phyloP scores from a whole-genome alignment of 2,113 vertebrate genomes.

The Microcebus murinus region DNA sequence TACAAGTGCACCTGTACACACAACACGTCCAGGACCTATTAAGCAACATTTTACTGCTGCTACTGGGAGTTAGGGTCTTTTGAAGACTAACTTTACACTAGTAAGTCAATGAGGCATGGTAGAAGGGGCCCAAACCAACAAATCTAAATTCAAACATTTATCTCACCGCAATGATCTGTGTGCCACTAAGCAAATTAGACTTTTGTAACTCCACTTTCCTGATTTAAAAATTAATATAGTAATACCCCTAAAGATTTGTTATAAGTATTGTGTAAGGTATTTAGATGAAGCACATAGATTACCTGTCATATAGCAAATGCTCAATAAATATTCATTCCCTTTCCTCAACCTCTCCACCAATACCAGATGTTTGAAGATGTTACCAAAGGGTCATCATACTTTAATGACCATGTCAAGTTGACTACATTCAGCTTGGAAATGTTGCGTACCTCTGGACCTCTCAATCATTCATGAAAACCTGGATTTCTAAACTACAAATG shows the following conservation, averaged over 20 bases:
- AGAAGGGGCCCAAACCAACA: neutral
- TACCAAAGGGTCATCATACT: neutral
- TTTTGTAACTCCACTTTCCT: neutral
- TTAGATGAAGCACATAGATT: neutral
- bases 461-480: neutral
- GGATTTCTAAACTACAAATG: neutral
- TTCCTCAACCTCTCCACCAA: neutral
- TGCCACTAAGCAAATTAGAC: neutral
- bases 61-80: neutral
- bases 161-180: neutral
- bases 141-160: neutral
- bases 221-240: constrained; percentile 8
- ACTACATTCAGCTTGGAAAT: neutral
- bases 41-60: neutral
- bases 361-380: neutral
- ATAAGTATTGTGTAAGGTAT: neutral
- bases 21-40: neutral
- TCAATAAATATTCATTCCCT: neutral
- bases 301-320: neutral
- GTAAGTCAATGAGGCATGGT: neutral
- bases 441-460: neutral
- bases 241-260: constrained; percentile 5
- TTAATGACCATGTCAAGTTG: neutral
- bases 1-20: neutral
- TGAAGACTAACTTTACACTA: neutral